A percentile compares a stretch with the other conserved stretches of the same genome.
phyloP scores from a whole-genome alignment of 2,888 invertebrate species.

The Phortica okadai region DNA sequence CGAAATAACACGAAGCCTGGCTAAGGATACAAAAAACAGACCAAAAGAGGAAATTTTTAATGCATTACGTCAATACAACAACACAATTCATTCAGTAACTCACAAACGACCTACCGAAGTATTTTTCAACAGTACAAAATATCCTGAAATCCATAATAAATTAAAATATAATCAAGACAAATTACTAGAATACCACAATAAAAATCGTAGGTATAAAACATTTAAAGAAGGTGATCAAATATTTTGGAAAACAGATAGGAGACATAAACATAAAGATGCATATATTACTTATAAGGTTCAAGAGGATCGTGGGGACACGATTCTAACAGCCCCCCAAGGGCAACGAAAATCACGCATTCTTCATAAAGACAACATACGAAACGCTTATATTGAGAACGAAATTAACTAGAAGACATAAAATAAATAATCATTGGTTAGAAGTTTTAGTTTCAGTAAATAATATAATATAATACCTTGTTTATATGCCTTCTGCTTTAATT shows the following conservation, averaged over 20 bases:
- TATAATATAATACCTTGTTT: neutral
- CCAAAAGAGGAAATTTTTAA: neutral
- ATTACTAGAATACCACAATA: no score
- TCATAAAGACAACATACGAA: neutral
- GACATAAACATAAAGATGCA: neutral
- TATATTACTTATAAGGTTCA: neutral
- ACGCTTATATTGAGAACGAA: neutral
- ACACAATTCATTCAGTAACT: slow-evolving; percentile 16
- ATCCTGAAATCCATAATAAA: no score
- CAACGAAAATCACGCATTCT: neutral
- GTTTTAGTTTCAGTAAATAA: neutral
- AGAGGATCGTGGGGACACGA: neutral
- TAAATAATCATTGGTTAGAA: neutral
- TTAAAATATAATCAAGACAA: no score
- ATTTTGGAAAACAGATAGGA: neutral
- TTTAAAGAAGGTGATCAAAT: neutral
- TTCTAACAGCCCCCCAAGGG: neutral
- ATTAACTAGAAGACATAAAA: neutral
- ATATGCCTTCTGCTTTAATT: neutral
- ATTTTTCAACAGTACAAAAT: no score
- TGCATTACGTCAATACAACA: slow-evolving; percentile 16
- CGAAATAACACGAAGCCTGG: slow-evolving; percentile 1
- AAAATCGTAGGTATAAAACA: neutral
- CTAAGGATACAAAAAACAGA: neutral
- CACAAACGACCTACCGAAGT: neutral